phyloP scores from a whole-genome alignment of 2,888 invertebrate genomes.

The Xanthostigma xanthostigma region DNA sequence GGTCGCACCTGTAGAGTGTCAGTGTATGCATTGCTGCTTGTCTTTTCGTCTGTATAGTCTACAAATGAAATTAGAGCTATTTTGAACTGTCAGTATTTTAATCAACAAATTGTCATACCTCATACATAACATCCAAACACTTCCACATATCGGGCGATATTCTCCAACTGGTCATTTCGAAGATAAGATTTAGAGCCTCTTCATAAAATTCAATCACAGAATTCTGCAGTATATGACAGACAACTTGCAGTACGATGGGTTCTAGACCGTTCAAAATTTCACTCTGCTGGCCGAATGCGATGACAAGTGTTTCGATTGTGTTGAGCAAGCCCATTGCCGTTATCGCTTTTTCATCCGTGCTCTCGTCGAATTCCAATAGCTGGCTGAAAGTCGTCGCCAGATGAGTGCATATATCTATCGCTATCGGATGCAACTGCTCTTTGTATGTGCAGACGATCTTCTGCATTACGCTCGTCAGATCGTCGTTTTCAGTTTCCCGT shows the following conservation, averaged over 20 bases:
- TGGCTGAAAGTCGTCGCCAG: constrained; percentile 70
- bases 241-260: constrained; percentile 80
- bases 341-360: constrained; percentile 89
- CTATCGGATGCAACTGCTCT: constrained; percentile 78
- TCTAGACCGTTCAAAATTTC: constrained; percentile 81
- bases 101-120: constrained; percentile 29
- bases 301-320: constrained; percentile 88
- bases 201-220: constrained; percentile 80
- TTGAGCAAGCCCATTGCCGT: constrained; percentile 93
- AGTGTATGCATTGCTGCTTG: too few species aligned
- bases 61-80: too few species aligned
- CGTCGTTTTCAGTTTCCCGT: constrained; percentile 93
- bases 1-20: too few species aligned
- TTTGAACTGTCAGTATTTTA: not conserved
- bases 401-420: constrained; percentile 89
- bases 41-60: too few species aligned
- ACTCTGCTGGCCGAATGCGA: constrained; percentile 77
- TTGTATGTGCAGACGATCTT: constrained; percentile 83
- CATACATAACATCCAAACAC: constrained; percentile 74
- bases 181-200: constrained; percentile 85
- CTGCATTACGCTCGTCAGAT: constrained; percentile 90
- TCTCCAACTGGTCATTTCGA: constrained; percentile 74
- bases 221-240: constrained; percentile 70
- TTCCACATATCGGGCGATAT: constrained; percentile 95
- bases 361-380: constrained; percentile 64